Conservation (phyloP, 2,797 vertebrate genomes). For the Tenualosa thibaudeaui region DNA sequence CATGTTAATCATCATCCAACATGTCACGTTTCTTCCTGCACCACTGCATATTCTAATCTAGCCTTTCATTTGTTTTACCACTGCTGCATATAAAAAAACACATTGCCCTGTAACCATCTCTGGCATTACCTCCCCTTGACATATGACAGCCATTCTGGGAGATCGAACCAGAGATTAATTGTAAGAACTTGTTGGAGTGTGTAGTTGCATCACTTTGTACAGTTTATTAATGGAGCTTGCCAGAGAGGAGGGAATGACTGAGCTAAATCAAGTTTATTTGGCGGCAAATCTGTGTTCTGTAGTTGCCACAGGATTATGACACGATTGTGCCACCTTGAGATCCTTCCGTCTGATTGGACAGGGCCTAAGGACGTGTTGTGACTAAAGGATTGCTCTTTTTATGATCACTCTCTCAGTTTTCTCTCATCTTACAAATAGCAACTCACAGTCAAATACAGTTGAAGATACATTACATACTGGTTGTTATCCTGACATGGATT, state of each 20-base stretch:
- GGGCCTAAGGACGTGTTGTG: background rate
- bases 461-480: background rate
- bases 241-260: background rate
- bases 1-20: background rate
- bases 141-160: background rate
- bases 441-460: background rate
- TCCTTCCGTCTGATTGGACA: background rate
- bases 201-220: background rate
- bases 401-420: background rate
- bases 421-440: background rate
- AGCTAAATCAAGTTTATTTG: constrained; percentile 10
- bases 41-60: constrained; percentile 4
- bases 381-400: background rate
- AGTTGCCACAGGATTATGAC: background rate
- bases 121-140: background rate
- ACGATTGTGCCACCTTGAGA: background rate
- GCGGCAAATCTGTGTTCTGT: background rate
- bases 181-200: background rate
- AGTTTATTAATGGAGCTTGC: background rate
- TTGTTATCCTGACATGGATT: background rate
- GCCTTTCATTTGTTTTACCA: background rate
- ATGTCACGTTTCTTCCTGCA: background rate
- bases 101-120: background rate
- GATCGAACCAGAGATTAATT: background rate
- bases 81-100: background rate